Base-by-base conservation (phyloP, 2,113 vertebrate genomes). In the Grallaria varia region DNA sequence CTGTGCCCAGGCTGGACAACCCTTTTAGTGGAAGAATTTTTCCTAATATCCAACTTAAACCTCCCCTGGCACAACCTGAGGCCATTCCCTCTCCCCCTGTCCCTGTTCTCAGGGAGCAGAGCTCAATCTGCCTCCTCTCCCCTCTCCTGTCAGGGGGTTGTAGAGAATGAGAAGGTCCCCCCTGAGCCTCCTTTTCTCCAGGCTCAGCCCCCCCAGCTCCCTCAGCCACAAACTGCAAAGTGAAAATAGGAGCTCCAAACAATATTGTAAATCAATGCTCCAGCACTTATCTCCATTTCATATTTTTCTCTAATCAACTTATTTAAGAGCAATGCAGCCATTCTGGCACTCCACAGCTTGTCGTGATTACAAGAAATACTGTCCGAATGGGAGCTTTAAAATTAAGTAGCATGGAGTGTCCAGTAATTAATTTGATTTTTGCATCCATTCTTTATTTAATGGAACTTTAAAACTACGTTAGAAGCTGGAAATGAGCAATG, bases 331-430 rank as follows among this genome's bases (percentile, higher is more conserved):
- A 97, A 85, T 81, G 83, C 2, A 6, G 50, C 73, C 67, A 78
- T 90, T 87, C 82, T 93, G 84, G 93, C 92, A 96, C 84, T 94
- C 85, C 4, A 21, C 9, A 96, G 93, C 97, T 98, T 95, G 96
- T 97, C 98, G 96, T 98, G 91, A 86, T 97, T 95, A 84, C 77
- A 97, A 98, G 95, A 98, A 97, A 98, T 98, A 98, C 74, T 96
- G 93, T 96, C 90, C 97, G 95, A 97, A 97, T 84, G 95, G 97
- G 97, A 98, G 97, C 86, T 94, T 96, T 98, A 98, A 98, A 98
- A 98, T 96, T 98, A 98, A 98, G 93, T 93, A 98, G 97, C 98
- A 98, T 97, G 96, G 96, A 97, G 95, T 98, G 97, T 97, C 97
- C 97, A 97, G 96, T 97, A 98, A 98, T 98, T 98, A 98, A 98